Base-by-base conservation (phyloP, 2,888 invertebrate genomes). In the Pandemis corylana region DNA sequence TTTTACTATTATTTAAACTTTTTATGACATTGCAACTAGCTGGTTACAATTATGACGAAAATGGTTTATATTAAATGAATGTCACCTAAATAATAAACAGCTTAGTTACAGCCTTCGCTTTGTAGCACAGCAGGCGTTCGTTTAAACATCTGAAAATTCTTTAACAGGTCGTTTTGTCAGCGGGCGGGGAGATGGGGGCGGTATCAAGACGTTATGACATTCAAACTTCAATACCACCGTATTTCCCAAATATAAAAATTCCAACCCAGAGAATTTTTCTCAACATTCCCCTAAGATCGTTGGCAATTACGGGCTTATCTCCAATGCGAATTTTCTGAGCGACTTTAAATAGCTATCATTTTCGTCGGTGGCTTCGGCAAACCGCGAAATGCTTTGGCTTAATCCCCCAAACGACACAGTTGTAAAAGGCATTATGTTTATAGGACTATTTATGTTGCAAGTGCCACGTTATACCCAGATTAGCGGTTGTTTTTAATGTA, bases 311-410 rank as follows among this genome's bases (percentile, higher is more conserved):
- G 80, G 80, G 82, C 88, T 90, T 91, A 90, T 91, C 90, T 88
- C 82, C 83, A 85, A 89, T 89, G 87, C 86, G 89, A 90, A 90
- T 90, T 89, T 90, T 89, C 89, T 87, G 87, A 90, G 87, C 87
- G 89, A 88, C 87, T 90, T 90, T 90, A 90, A 91, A 91, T 89
- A 89, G 89, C 88, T 85, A 89, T 89, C 88, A 89, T 90, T 90
- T 90, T 88, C 89, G 85, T 85, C 82, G 78, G 86, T 82, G 88
- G 82, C 82, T 85, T 85, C 80, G 84, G 80, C 68, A 79, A 83
- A 84, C 84, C 82, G 82, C 80, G 81, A 83, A 87, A 85, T 83
- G 83, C 78, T 80, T 77, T 78, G 78, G 82, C 83, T 85, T 85
- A 87, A 87, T 88, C 85, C 85, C 78, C 83, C 80, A 81, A 88